These are phyloP conservation scores for Cremastinae sp. DNA, from an alignment of 2,888 invertebrate genomes.

Conservation along the genomic window DNA sequence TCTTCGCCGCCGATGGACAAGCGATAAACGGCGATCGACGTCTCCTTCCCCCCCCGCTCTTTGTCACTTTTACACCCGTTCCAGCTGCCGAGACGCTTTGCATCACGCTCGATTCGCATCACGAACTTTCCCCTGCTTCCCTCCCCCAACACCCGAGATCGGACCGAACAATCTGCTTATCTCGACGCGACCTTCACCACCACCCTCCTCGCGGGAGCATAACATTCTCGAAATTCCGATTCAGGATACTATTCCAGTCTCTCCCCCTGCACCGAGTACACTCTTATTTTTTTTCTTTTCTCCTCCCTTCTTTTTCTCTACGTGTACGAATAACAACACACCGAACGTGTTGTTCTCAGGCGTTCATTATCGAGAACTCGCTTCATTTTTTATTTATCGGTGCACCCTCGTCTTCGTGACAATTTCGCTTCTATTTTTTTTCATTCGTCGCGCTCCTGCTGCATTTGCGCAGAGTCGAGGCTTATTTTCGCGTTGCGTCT, in stretches of 20 bases:
- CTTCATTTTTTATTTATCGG: constrained; percentile 21
- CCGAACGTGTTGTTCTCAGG: not conserved
- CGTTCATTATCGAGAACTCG: constrained; percentile 3
- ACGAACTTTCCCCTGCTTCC: constrained; percentile 29
- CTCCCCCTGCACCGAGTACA: no score
- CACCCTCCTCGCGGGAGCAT: no score
- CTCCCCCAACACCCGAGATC: not conserved
- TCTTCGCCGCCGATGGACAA: not conserved
- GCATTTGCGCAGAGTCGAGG: not conserved
- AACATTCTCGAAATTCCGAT: not conserved
- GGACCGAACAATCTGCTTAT: not conserved
- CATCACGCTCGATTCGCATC: constrained; percentile 58
- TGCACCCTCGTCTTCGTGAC: not conserved
- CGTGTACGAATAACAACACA: no score
- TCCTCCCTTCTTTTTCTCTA: not conserved
- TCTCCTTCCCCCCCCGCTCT: constrained; percentile 6
- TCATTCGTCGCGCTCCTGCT: not conserved
- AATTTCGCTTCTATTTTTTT: constrained; percentile 3
- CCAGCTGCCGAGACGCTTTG: constrained; percentile 25
- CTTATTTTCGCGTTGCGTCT: constrained; percentile 1
- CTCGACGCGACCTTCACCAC: not conserved
- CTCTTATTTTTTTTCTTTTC: not conserved
- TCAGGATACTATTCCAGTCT: no score
- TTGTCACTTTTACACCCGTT: constrained; percentile 7
- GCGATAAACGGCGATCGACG: not conserved